phyloP scores from a whole-genome alignment of 2,888 invertebrate species.

The Chymomyza caudatula region DNA sequence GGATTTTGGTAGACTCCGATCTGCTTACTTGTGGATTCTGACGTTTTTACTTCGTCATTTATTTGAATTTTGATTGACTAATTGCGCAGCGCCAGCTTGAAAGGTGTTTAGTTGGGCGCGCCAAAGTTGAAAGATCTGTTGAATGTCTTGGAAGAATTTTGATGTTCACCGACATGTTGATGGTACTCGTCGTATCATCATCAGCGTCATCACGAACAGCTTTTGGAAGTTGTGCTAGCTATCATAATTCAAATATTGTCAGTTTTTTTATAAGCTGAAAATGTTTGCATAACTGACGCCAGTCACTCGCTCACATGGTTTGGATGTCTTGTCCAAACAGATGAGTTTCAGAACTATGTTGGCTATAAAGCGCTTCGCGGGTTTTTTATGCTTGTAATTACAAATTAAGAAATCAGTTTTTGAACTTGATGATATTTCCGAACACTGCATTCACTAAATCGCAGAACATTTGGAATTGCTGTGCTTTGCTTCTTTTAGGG shows the following conservation, averaged over 20 bases:
- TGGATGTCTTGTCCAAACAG: constrained; percentile 12
- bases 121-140: not conserved
- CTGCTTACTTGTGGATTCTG: not conserved
- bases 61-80: constrained; percentile 72
- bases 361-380: constrained; percentile 19
- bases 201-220: not conserved
- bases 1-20: constrained; percentile 5
- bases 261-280: constrained; percentile 22
- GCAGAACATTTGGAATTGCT: not conserved
- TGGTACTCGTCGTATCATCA: not conserved
- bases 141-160: constrained; percentile 17
- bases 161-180: constrained; percentile 39
- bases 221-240: constrained; percentile 27
- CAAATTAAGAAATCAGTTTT: not conserved
- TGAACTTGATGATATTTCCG: not conserved
- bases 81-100: constrained; percentile 58
- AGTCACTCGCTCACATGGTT: constrained; percentile 45
- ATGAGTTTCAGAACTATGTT: constrained; percentile 20
- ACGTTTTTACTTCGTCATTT: constrained; percentile 34
- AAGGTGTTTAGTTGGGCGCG: not conserved
- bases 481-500: not conserved
- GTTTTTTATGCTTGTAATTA: not conserved
- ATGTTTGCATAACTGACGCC: constrained; percentile 58
- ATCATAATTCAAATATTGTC: constrained; percentile 73
- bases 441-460: not conserved